phyloP scores from a whole-genome alignment of 2,888 invertebrate genomes.

The Eubasilissa splendida region DNA sequence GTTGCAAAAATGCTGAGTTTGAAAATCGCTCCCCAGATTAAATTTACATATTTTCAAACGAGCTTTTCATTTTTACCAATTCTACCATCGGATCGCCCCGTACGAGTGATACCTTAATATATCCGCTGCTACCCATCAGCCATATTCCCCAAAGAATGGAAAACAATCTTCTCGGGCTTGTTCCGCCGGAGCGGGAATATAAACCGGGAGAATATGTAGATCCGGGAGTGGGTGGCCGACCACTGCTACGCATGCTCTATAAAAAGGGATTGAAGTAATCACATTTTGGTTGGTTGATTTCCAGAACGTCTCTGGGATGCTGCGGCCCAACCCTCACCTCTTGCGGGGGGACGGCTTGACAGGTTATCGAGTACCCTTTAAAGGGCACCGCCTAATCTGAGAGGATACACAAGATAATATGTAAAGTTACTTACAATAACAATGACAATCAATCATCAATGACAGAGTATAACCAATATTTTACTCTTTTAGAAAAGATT shows the following conservation, averaged over 20 bases:
- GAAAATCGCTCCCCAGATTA: constrained; percentile 47
- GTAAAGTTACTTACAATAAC: too few relatives aligned
- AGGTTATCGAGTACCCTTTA: too few relatives aligned
- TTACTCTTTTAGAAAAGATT: too few relatives aligned
- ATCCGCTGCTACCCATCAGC: constrained; percentile 35
- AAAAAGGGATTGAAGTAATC: constrained; percentile 59
- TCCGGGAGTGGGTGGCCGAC: constrained; percentile 32
- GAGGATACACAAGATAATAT: too few relatives aligned
- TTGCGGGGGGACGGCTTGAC: neutral
- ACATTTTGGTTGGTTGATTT: constrained; percentile 59
- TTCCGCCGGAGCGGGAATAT: constrained; percentile 50
- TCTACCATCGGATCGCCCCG: constrained; percentile 23
- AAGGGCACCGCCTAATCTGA: too few relatives aligned
- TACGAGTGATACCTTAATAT: constrained; percentile 19
- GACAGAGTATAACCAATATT: too few relatives aligned
- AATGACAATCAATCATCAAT: too few relatives aligned
- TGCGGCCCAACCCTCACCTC: constrained; percentile 3
- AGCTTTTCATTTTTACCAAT: constrained; percentile 38
- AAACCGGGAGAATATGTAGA: constrained; percentile 49
- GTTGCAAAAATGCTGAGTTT: constrained; percentile 35
- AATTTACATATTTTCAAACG: constrained; percentile 46
- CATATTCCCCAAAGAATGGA: constrained; percentile 55
- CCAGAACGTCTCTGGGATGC: constrained; percentile 47
- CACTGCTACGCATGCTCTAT: constrained; percentile 54
- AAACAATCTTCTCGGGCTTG: constrained; percentile 56